Evolutionary conservation across 2,888 invertebrate species (phyloP).

Genomic region (Laothoe populi): DNA sequence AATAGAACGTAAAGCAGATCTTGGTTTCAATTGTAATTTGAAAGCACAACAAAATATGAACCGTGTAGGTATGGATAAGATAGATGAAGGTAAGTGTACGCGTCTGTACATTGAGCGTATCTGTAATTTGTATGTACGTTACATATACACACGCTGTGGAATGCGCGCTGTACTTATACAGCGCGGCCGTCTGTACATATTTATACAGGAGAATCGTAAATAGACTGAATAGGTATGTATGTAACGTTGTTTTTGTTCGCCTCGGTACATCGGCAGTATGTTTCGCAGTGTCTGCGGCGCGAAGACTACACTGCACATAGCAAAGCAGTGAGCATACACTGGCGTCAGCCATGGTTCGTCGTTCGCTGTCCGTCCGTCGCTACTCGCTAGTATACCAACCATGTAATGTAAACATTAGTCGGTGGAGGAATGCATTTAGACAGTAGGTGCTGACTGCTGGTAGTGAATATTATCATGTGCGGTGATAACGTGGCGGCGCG

Average conservation of each 20-base stretch:
- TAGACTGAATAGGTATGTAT: slow-evolving; percentile 81
- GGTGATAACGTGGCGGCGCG: slow-evolving; percentile 80
- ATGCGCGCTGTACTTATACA: slow-evolving; percentile 74
- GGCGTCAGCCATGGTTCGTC: neutral
- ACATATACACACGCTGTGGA: slow-evolving; percentile 71
- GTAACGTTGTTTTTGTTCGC: slow-evolving; percentile 72
- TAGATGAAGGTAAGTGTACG: slow-evolving; percentile 20
- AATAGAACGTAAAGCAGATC: slow-evolving; percentile 3
- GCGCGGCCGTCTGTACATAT: slow-evolving; percentile 61
- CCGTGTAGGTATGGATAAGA: slow-evolving; percentile 20
- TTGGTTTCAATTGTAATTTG: slow-evolving; percentile 17
- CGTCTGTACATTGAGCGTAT: slow-evolving; percentile 37
- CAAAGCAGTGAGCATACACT: slow-evolving; percentile 12
- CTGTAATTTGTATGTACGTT: slow-evolving; percentile 66
- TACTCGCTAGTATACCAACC: too few species aligned
- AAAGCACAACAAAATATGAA: slow-evolving; percentile 1
- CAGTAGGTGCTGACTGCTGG: slow-evolving; percentile 75
- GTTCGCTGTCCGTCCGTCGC: slow-evolving; percentile 52
- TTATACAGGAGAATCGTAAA: slow-evolving; percentile 80
- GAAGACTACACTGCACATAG: slow-evolving; percentile 42
- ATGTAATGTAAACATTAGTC: slow-evolving; percentile 82
- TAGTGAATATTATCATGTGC: slow-evolving; percentile 84
- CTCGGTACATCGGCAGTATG: slow-evolving; percentile 58
- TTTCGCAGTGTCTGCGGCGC: slow-evolving; percentile 65
- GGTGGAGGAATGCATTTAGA: slow-evolving; percentile 80